Percentiles rank a stretch among this genome's conserved stretches.
phyloP scores from a whole-genome alignment of 2,113 vertebrate genomes.

The Corythaeola cristata region DNA sequence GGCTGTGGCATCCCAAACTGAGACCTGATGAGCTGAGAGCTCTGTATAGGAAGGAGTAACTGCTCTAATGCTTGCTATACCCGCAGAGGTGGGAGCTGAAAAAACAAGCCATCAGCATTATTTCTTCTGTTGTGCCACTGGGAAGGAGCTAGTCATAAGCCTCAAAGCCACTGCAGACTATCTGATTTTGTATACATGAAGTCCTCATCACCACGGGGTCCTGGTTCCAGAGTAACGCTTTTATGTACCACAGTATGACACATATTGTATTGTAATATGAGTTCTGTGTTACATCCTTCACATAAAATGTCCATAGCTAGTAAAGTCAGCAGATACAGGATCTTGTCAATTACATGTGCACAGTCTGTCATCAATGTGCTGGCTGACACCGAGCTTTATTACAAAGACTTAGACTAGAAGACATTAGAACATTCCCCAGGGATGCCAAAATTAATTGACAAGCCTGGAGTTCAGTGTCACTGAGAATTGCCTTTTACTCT shows the following conservation, averaged over 20 bases:
- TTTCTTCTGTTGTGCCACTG: background rate
- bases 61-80: background rate
- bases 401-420: background rate
- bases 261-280: background rate
- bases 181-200: background rate
- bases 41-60: background rate
- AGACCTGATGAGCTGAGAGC: background rate
- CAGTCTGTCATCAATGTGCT: background rate
- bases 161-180: background rate
- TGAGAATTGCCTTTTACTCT: background rate
- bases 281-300: background rate
- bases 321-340: background rate
- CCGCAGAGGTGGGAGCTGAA: background rate
- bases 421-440: background rate
- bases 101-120: background rate
- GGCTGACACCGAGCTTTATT: background rate
- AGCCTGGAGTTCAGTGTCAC: background rate
- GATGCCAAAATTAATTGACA: background rate
- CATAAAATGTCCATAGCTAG: background rate
- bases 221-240: background rate
- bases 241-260: background rate
- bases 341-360: background rate
- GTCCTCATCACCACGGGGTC: background rate
- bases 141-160: background rate
- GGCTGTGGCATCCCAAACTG: background rate